Percentiles rank a stretch among this genome's conserved stretches.
phyloP scores from a whole-genome alignment of 1,140 invertebrate species.

The Lucilia cuprina region DNA sequence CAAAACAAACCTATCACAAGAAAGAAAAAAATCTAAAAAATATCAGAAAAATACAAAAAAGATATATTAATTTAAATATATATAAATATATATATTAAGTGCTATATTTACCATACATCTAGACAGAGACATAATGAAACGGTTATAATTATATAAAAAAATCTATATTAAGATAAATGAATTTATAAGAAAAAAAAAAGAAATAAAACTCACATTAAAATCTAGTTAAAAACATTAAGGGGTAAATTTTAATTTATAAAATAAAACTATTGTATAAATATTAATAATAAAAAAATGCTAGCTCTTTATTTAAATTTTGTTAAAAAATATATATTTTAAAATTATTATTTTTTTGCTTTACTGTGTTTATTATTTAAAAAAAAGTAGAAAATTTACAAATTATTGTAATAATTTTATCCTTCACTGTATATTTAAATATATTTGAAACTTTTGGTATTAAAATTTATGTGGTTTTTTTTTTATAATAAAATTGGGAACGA shows the following conservation, averaged over 20 bases:
- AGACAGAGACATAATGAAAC: not conserved
- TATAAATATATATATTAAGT: not conserved
- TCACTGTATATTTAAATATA: too few relatives aligned
- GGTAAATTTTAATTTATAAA: not conserved
- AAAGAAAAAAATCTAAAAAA: not conserved
- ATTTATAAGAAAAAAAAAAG: constrained; percentile 1
- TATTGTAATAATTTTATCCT: too few relatives aligned
- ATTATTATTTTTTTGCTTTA: not conserved
- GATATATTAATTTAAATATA: not conserved
- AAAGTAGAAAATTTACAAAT: too few relatives aligned
- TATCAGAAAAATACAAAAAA: not conserved
- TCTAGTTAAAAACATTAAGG: not conserved
- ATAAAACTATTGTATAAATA: too few relatives aligned
- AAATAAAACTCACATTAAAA: not conserved
- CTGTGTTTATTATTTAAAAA: too few relatives aligned
- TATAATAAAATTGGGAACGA: too few relatives aligned
- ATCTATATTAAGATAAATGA: not conserved
- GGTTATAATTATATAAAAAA: not conserved
- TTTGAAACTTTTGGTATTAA: too few relatives aligned
- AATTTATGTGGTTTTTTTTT: too few relatives aligned
- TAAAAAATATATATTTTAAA: not conserved
- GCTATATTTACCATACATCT: not conserved
- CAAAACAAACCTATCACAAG: not conserved
- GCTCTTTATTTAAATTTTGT: not conserved
- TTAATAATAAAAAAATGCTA: too few relatives aligned